phyloP scores from a whole-genome alignment of 2,113 vertebrate species.

The Arizona elegans region DNA sequence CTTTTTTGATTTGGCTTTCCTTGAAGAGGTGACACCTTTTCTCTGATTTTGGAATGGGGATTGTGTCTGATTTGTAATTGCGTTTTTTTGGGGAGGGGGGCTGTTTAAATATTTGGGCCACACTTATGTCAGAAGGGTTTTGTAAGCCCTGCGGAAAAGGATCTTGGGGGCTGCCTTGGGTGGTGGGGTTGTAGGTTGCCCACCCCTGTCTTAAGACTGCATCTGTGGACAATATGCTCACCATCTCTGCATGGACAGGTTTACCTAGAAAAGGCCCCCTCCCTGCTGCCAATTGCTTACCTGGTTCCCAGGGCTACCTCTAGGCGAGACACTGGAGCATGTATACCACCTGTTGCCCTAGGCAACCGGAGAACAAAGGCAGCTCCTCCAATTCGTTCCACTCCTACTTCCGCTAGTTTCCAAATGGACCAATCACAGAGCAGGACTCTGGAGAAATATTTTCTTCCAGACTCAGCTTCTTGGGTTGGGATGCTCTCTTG shows the following conservation, averaged over 20 bases:
- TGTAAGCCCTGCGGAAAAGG: neutral
- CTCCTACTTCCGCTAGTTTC: fast-evolving
- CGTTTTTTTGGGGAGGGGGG: neutral
- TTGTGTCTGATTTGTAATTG: neutral
- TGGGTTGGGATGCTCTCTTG: neutral
- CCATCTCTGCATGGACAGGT: neutral
- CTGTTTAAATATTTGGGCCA: neutral
- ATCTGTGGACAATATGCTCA: neutral
- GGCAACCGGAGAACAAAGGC: neutral
- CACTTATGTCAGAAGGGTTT: neutral
- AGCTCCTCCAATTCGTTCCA: conserved; percentile 29
- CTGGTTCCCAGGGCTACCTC: neutral
- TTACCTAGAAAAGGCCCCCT: neutral
- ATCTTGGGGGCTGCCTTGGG: neutral
- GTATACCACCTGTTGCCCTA: neutral
- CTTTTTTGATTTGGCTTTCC: neutral
- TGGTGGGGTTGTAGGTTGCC: neutral
- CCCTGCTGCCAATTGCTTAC: neutral
- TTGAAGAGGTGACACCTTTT: neutral
- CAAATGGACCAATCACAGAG: neutral
- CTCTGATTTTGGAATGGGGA: neutral
- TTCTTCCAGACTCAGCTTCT: neutral
- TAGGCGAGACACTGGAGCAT: neutral
- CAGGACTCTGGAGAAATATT: neutral
- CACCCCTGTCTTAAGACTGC: neutral